Evolutionary conservation across 1,140 invertebrate species (phyloP), one percentile per base, ranked within the genome.

Genomic region (Diploscapter pachys): DNA sequence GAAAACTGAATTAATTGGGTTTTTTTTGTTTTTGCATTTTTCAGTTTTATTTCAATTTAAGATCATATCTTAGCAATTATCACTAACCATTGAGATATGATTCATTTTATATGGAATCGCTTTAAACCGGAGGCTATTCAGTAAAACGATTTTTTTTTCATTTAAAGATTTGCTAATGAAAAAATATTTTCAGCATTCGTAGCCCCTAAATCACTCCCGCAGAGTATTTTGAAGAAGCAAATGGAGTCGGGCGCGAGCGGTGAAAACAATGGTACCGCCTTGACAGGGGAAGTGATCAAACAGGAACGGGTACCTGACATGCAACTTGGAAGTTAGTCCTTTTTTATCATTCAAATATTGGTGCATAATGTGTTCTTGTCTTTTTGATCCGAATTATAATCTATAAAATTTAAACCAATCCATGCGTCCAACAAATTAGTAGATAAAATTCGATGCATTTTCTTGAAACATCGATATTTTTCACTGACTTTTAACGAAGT

Each of bases 251-350:
- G 9, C 1, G 9, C 57, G 9, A 11, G n/a, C 63, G 50, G 48
- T 31, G 74, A 57, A 52, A 76, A 54, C 74, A 75, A 4, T 11
- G 9, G 9, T 64, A 65, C 31, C 31, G 31, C 31, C 31, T 31
- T 31, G 31, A 31, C 31, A 13, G n/a, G 11, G 61, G 62, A 69
- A 56, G 8, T 53, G 31, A 55, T 6, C 8, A 77, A 68, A 63
- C 59, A 65, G 31, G 68, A 65, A 11, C 61, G 77, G 8, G 73
- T 76, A 9, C 73, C 75, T 6, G 77, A 78, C 62, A 78, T 78
- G 77, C 77, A 78, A 63, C 63, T 78, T 31, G 77, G 77, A 71
- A 77, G 77, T 78, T 48, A 71, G 76, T 67, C 31, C 61, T 57
- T 63, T 73, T 52, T 2, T 31, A n/a, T 51, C 49, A 49, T 3